A percentile compares a stretch with the other conserved stretches of the same genome.
phyloP scores from a whole-genome alignment of 2,113 vertebrate species.

The Ornithorhynchus anatinus region DNA sequence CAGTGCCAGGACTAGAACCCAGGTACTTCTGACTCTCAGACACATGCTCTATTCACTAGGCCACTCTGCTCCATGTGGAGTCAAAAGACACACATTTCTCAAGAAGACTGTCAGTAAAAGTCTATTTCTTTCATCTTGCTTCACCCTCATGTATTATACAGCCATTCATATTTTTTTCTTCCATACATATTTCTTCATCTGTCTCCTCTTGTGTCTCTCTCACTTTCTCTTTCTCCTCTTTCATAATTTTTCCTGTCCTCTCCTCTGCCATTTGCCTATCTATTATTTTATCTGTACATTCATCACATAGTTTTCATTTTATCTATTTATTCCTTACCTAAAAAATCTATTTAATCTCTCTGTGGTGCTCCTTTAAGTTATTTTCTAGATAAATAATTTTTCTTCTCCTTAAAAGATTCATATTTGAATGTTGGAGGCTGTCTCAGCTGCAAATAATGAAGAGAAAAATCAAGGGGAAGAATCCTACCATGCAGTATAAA shows the following conservation, averaged over 20 bases:
- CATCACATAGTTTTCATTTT: neutral
- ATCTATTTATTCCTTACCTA: neutral
- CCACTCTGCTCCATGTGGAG: too few species aligned
- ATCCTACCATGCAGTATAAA: constrained; percentile 42
- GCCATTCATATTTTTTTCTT: too few species aligned
- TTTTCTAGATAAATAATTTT: neutral
- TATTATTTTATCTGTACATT: neutral
- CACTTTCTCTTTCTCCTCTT: neutral
- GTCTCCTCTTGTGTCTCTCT: neutral
- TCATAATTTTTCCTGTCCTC: neutral
- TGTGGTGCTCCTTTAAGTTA: neutral
- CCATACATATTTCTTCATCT: neutral
- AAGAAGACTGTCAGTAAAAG: too few species aligned
- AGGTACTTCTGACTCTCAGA: too few species aligned
- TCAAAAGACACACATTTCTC: too few species aligned
- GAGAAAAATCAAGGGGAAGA: constrained; percentile 40
- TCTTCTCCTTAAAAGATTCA: neutral
- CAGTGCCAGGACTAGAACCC: too few species aligned
- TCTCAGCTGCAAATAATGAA: constrained; percentile 56
- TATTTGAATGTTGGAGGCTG: too few species aligned
- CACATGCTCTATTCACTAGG: too few species aligned
- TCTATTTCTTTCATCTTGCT: too few species aligned
- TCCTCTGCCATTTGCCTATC: neutral
- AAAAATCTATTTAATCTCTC: neutral
- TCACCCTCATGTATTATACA: too few species aligned